Evolutionary conservation across 2,113 vertebrate species (phyloP), one percentile per base, ranked within the genome.

Genomic region (Tragelaphus strepsiceros): DNA sequence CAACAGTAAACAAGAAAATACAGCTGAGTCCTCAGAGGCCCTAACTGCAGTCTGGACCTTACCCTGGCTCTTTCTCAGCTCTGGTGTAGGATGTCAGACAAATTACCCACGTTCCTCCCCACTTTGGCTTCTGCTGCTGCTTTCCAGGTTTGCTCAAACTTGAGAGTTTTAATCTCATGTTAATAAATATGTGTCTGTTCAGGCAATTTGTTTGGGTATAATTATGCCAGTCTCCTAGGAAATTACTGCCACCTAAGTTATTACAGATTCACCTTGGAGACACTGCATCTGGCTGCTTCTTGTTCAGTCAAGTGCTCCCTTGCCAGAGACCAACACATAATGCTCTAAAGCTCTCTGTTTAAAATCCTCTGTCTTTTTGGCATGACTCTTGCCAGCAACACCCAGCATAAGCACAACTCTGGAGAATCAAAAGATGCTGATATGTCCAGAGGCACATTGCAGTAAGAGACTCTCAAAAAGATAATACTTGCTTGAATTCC

Each of bases 171-270:
- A 97, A 98, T 98, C 97, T 98, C 93, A 56, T 88, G 87, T 90
- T 98, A 98, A 97, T 98, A 98, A 98, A 98, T 94, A 96, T 81
- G 83, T 89, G 89, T 92, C 83, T 97, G 84, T 95, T 98, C 71
- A 95, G 93, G 96, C 97, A 91, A 97, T 98, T 98, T 98, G 98
- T 98, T 97, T 97, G 94, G 90, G 46, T 94, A 88, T 97, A 97
- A 98, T 97, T 98, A 97, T 88, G 96, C 86, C 92, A 88, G 95
- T 97, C 98, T 97, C 98, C 91, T 67, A 98, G 97, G 98, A 98
- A 98, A 97, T 97, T 96, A 84, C 94, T 93, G 97, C 88, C 96
- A 93, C 96, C 96, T 97, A 97, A 93, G 89, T 96, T 96, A 97
- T 97, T 97, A 96, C 94, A 98, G 54, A 77, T 84, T 96, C 96